These are phyloP conservation scores for Sciurus vulgaris DNA, from an alignment of 2,797 vertebrate species.

Conservation along the genomic window DNA sequence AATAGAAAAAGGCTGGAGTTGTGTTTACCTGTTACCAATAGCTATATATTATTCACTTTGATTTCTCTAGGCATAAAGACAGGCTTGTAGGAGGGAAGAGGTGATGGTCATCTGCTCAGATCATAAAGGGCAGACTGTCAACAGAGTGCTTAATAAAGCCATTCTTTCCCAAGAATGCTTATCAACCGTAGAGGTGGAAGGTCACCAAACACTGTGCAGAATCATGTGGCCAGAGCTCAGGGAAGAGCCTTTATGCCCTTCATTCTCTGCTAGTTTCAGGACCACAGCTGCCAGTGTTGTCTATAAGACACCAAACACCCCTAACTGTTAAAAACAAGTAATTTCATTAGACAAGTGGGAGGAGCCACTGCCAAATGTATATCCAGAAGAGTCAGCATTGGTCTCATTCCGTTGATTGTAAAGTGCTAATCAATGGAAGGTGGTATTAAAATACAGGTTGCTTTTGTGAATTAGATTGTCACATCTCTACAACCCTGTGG, in stretches of 20 bases:
- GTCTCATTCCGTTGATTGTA: background rate
- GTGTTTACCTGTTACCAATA: conserved; percentile 78
- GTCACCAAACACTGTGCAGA: background rate
- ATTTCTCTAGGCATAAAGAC: conserved; percentile 75
- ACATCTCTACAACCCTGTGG: background rate
- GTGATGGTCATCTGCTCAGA: conserved; percentile 74
- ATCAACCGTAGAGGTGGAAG: conserved; percentile 45
- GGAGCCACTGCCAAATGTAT: background rate
- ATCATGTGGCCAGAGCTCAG: background rate
- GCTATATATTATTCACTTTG: conserved; percentile 82
- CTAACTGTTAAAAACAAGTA: background rate
- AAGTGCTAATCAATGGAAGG: background rate
- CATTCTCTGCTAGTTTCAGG: background rate
- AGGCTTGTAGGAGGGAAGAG: conserved; percentile 65
- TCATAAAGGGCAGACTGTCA: conserved; percentile 71
- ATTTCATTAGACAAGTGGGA: background rate
- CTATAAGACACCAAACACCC: background rate
- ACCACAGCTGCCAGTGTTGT: background rate
- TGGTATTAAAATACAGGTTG: background rate
- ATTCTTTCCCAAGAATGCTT: conserved; percentile 55
- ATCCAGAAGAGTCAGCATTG: background rate
- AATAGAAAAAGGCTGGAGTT: conserved; percentile 77
- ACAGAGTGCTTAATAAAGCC: conserved; percentile 60
- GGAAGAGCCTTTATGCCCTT: background rate
- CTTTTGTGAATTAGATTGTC: background rate